Percentiles rank a stretch among this genome's conserved stretches.
phyloP scores from a whole-genome alignment of 1,140 invertebrate species.

The Vanessa tameamea region DNA sequence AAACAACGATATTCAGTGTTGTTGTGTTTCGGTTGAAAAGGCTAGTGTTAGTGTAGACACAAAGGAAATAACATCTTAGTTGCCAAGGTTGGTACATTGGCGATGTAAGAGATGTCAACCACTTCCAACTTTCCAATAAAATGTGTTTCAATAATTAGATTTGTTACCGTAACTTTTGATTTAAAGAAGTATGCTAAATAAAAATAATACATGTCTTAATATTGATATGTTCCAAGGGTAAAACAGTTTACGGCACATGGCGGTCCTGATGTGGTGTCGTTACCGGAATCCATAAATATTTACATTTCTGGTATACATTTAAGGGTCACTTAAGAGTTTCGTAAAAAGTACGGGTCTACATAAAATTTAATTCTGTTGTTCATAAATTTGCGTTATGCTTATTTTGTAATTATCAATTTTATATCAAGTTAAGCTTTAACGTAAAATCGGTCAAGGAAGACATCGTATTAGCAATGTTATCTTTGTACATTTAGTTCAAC shows the following conservation, averaged over 20 bases:
- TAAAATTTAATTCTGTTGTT: slow-evolving; percentile 2
- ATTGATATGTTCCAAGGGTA: background rate
- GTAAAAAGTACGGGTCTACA: background rate
- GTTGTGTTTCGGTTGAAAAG: too few species aligned
- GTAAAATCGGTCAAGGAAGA: too few species aligned
- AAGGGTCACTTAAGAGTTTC: slow-evolving; percentile 8
- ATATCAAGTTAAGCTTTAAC: background rate
- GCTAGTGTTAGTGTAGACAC: too few species aligned
- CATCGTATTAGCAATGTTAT: too few species aligned
- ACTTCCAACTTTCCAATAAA: too few species aligned
- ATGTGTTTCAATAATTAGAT: too few species aligned
- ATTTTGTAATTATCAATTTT: background rate
- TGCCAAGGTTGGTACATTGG: too few species aligned
- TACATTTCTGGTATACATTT: slow-evolving; percentile 21
- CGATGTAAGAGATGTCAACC: too few species aligned
- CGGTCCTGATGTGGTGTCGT: slow-evolving; percentile 12
- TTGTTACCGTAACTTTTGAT: too few species aligned
- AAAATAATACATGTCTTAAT: background rate
- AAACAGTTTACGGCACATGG: slow-evolving; percentile 21
- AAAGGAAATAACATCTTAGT: too few species aligned
- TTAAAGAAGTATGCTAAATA: background rate
- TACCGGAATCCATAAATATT: slow-evolving; percentile 31
- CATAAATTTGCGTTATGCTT: background rate
- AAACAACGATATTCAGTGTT: too few species aligned
- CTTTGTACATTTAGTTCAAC: too few species aligned